Conservation (phyloP, 2,113 vertebrate genomes). For the Leiothrix lutea region DNA sequence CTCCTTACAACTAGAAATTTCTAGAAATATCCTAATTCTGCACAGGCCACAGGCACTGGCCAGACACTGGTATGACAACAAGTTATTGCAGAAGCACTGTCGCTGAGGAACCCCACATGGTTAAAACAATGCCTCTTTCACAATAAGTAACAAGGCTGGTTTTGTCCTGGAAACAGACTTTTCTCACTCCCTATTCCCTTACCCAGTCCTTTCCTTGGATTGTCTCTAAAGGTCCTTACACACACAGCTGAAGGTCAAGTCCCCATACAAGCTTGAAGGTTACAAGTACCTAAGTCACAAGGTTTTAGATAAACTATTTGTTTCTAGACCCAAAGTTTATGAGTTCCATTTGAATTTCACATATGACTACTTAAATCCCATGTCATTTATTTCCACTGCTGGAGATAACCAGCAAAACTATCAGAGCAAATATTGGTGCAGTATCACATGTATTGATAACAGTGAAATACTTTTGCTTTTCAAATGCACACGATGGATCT, state of each 20-base stretch:
- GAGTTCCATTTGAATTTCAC: neutral
- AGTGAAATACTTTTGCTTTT: neutral
- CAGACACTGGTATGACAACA: neutral
- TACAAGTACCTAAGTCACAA: neutral
- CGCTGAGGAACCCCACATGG: neutral
- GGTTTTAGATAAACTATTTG: neutral
- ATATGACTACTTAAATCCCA: neutral
- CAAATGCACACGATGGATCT: neutral
- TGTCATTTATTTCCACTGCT: neutral
- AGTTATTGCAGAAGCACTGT: neutral
- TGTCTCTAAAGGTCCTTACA: neutral
- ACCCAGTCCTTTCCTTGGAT: neutral
- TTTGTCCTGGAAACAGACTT: neutral
- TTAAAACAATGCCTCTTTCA: neutral
- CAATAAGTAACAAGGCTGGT: neutral
- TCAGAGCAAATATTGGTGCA: neutral
- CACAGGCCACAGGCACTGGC: neutral
- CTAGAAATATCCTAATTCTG: neutral
- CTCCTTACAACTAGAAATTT: neutral
- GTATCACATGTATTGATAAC: neutral
- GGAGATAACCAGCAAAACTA: neutral
- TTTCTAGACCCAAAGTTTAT: neutral
- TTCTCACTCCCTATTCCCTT: neutral
- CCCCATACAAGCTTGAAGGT: neutral
- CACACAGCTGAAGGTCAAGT: neutral